phyloP scores from a whole-genome alignment of 2,888 invertebrate species.

The Leptothorax acervorum region DNA sequence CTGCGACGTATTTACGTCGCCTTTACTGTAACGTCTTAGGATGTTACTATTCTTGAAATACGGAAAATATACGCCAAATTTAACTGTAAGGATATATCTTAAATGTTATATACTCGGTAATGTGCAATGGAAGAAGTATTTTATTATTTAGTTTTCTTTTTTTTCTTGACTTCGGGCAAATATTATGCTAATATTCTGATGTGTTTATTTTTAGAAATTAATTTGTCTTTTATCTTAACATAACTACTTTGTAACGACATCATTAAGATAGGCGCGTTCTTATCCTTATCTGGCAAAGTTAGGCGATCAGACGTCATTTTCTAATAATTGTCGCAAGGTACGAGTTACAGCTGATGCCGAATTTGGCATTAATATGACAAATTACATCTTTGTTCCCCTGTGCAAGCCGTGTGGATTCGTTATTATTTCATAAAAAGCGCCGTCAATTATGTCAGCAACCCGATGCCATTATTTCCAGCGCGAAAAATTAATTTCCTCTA shows the following conservation, averaged over 20 bases:
- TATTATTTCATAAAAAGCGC: constrained; percentile 48
- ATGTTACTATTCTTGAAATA: constrained; percentile 29
- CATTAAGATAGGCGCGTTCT: background rate
- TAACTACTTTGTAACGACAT: background rate
- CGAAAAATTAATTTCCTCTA: constrained; percentile 67
- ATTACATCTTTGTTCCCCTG: background rate
- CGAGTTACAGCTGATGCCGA: background rate
- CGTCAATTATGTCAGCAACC: constrained; percentile 50
- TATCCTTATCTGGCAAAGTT: background rate
- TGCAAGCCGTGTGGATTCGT: constrained; percentile 3
- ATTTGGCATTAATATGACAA: background rate
- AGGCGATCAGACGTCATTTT: background rate
- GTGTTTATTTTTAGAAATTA: background rate
- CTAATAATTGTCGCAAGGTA: background rate
- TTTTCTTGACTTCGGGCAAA: background rate
- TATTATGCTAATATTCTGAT: background rate
- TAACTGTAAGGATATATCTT: background rate
- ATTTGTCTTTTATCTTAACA: background rate
- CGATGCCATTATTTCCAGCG: constrained; percentile 47
- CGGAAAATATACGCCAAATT: background rate
- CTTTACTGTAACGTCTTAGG: constrained; percentile 23
- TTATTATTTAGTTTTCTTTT: background rate
- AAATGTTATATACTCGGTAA: background rate
- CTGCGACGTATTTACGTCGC: constrained; percentile 28
- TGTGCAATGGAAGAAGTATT: background rate